Base-by-base conservation (phyloP, 2,113 vertebrate species). In the Centrocercus urophasianus region DNA sequence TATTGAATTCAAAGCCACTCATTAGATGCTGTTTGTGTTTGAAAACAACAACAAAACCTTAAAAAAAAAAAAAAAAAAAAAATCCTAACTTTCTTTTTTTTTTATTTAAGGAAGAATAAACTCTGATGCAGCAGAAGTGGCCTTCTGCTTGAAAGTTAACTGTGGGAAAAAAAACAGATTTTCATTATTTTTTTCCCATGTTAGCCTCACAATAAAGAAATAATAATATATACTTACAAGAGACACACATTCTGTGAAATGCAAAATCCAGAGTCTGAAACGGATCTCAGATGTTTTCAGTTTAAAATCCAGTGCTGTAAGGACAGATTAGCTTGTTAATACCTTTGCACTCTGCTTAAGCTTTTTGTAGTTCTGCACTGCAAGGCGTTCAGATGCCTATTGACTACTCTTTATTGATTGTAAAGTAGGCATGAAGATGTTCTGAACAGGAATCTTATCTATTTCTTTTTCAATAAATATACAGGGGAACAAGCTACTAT, bases 61-160 rank as follows among this genome's bases (percentile, higher is more conserved):
- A 59, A 38, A 38, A 38, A 59, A 36, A 36, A 36, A 36, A 82
- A 57, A 19, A 93, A 59, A 8, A 4, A 10, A 66, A 88, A 74
- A 90, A 47, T 83, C 48, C 18, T 4, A n/a, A 50, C 9, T 42
- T 43, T 43, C 15, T 1, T 56, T 79, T 88, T 88, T 93, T 50
- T 5, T 8, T 17, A 85, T 60, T 83, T 89, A 54, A 94, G 90
- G 69, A 86, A 64, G 95, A 88, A 93, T 77, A 86, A 86, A 91
- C 72, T 90, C 34, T 80, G 15, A 73, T 88, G 83, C 81, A 90
- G 15, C 71, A 76, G 63, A 92, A 87, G 56, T 66, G 28, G 69
- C 3, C 45, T 45, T 76, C 93, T 83, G 45, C 89, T 93, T 82
- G 9, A 30, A 79, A 70, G 7, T 8, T 54, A 82, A 24, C 22